Evolutionary conservation across 2,888 invertebrate genomes (phyloP).

Genomic region (Tiphia femorata): DNA sequence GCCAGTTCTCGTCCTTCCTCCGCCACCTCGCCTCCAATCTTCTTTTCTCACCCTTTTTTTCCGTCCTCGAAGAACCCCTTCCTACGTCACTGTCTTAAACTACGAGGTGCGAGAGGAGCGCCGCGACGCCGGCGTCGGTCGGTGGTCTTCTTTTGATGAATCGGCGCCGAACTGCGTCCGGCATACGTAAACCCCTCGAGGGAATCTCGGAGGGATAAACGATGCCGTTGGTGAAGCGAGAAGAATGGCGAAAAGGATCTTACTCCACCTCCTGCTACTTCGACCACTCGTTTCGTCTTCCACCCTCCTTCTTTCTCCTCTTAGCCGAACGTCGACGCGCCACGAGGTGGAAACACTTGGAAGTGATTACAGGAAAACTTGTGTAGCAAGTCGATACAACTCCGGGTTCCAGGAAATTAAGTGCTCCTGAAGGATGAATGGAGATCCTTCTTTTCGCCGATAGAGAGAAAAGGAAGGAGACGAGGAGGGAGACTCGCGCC

Average conservation of each 20-base stretch:
- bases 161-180: constrained; percentile 49
- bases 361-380: constrained; percentile 25
- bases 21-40: constrained; percentile 7
- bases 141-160: constrained; percentile 58
- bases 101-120: constrained; percentile 21
- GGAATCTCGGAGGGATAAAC: constrained; percentile 31
- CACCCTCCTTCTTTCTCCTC: constrained; percentile 5
- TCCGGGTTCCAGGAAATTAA: constrained; percentile 20
- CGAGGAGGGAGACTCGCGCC: too few relatives aligned
- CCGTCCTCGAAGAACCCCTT: too few relatives aligned
- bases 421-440: neutral
- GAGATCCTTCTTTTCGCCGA: neutral
- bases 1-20: neutral
- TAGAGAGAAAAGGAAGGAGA: too few relatives aligned
- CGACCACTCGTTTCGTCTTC: neutral
- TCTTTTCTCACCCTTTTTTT: constrained; percentile 9
- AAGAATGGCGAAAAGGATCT: constrained; percentile 27
- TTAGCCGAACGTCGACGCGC: constrained; percentile 5
- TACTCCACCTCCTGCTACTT: neutral
- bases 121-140: constrained; percentile 18
- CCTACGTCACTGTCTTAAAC: constrained; percentile 30
- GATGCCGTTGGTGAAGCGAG: constrained; percentile 22
- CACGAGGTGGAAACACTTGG: constrained; percentile 36
- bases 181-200: constrained; percentile 48
- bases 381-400: constrained; percentile 3